These are phyloP conservation scores for Echinarachnius parma DNA, from an alignment of 53 echinoderm and acorn worm species.

Conservation along the genomic window DNA sequence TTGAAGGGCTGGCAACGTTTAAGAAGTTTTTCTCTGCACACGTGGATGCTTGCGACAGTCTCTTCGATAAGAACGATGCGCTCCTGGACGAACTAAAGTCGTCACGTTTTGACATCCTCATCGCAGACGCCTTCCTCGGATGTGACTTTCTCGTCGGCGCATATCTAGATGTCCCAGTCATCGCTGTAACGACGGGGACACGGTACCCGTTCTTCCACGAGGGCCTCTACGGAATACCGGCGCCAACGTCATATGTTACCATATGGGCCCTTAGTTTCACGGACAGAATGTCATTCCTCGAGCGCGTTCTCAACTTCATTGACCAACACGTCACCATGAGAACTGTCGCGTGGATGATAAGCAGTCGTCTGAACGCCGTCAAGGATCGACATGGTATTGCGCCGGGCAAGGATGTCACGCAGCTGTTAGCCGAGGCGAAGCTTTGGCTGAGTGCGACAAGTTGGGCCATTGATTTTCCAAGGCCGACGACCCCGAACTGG, in stretches of 20 bases:
- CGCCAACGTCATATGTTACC: conserved; percentile 22
- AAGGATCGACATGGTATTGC: conserved; percentile 20
- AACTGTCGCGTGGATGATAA: not conserved
- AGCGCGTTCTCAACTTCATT: conserved; percentile 3
- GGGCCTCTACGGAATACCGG: conserved; percentile 5
- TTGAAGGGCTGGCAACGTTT: too few species aligned
- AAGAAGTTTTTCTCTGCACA: not conserved
- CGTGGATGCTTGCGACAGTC: not conserved
- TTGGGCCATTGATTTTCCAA: conserved; percentile 16
- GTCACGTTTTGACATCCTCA: conserved; percentile 21
- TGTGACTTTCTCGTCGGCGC: conserved; percentile 10
- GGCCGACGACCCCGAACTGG: conserved; percentile 7
- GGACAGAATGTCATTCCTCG: conserved; percentile 24
- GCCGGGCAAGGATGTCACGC: conserved; percentile 7
- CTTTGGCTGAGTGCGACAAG: conserved; percentile 26
- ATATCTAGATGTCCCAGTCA: not conserved
- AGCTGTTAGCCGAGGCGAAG: conserved; percentile 4
- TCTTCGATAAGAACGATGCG: conserved; percentile 4
- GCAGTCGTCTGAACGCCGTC: conserved; percentile 1
- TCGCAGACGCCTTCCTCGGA: conserved; percentile 15
- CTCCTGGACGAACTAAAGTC: not conserved
- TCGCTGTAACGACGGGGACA: conserved; percentile 20
- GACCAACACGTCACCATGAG: not conserved
- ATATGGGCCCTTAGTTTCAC: not conserved
- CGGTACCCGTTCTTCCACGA: conserved; percentile 15